phyloP scores from a whole-genome alignment of 2,797 vertebrate species.

The Rhynchonycteris naso region DNA sequence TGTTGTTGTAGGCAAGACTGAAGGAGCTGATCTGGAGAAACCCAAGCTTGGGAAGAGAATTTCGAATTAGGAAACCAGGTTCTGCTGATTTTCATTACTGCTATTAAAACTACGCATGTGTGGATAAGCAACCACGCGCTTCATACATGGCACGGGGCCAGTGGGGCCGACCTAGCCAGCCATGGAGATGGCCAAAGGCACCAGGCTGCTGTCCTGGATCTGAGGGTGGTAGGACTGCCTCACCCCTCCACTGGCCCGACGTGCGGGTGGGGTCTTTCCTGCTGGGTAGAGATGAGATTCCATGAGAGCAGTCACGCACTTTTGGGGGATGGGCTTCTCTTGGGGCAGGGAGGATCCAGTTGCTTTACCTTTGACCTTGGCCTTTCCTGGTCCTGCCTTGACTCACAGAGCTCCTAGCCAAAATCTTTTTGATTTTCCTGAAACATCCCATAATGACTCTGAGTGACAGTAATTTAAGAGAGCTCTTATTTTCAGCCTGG shows the following conservation, averaged over 20 bases:
- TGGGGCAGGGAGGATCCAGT: background rate
- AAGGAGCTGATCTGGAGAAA: background rate
- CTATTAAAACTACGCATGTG: background rate
- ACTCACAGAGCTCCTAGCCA: background rate
- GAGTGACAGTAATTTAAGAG: background rate
- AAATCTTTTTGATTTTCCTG: background rate
- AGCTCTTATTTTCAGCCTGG: background rate
- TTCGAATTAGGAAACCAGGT: background rate
- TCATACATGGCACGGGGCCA: background rate
- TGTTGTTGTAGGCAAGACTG: background rate
- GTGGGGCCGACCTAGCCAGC: background rate
- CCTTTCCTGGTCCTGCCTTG: background rate
- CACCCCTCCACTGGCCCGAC: background rate
- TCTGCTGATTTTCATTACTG: background rate
- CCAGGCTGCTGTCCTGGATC: background rate
- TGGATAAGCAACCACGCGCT: background rate
- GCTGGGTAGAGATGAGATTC: background rate
- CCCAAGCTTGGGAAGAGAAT: background rate
- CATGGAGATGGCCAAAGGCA: accelerated
- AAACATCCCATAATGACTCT: background rate
- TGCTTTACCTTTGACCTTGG: background rate
- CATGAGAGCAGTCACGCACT: accelerated
- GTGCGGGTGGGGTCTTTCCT: background rate
- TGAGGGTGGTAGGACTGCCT: background rate
- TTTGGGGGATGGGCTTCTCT: background rate